Conservation (phyloP, 2,797 vertebrate species). For the Moxostoma hubbsi region DNA sequence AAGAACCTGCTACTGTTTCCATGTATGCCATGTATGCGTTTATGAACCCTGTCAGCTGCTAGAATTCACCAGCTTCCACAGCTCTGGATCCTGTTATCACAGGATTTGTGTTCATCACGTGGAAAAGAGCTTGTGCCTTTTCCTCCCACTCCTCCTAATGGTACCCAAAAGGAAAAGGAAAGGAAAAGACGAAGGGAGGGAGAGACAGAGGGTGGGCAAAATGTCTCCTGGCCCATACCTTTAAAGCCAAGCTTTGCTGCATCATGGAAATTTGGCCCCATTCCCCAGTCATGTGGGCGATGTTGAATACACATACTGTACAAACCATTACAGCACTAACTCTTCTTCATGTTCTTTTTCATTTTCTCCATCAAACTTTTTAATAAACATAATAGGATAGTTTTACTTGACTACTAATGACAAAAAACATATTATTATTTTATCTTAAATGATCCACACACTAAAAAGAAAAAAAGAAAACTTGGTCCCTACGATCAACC, state of each 20-base stretch:
- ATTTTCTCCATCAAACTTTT: constrained; percentile 30
- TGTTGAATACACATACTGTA: constrained; percentile 72
- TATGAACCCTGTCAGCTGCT: constrained; percentile 85
- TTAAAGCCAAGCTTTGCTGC: constrained; percentile 80
- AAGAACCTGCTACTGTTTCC: constrained; percentile 60
- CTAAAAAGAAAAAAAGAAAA: neutral
- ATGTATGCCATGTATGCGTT: constrained; percentile 63
- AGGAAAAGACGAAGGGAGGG: constrained; percentile 34
- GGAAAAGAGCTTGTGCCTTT: constrained; percentile 75
- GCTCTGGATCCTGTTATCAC: constrained; percentile 80
- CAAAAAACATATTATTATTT: constrained; percentile 1
- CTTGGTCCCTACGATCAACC: neutral
- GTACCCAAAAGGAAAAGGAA: constrained; percentile 61
- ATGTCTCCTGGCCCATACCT: constrained; percentile 75
- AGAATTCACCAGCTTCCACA: constrained; percentile 70
- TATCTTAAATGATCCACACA: neutral
- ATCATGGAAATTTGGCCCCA: constrained; percentile 94
- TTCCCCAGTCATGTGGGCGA: constrained; percentile 63
- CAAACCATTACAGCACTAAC: constrained; percentile 65
- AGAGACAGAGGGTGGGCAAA: constrained; percentile 41
- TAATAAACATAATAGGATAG: constrained; percentile 38
- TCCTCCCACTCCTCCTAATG: constrained; percentile 65
- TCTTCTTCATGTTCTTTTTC: constrained; percentile 7
- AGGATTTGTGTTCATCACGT: constrained; percentile 78
- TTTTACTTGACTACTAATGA: constrained; percentile 34